phyloP scores from a whole-genome alignment of 2,888 invertebrate species.

The Andrena fulva region DNA sequence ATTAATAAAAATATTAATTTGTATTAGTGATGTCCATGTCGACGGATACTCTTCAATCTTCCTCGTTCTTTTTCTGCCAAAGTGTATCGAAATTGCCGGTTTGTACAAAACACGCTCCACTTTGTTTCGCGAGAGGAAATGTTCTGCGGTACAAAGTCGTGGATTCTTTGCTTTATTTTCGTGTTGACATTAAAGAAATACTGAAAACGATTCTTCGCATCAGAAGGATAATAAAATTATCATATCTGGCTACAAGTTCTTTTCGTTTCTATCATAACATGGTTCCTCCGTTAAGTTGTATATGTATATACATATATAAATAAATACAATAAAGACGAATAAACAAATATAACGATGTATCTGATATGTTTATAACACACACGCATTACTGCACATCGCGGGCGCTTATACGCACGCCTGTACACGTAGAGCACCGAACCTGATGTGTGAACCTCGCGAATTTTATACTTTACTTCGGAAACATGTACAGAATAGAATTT shows the following conservation, averaged over 20 bases:
- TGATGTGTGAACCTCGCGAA: too few species aligned
- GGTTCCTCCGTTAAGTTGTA: conserved; percentile 44
- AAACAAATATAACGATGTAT: conserved; percentile 40
- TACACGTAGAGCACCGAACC: neutral
- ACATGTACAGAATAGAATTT: too few species aligned
- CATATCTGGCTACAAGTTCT: conserved; percentile 17
- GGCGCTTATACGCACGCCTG: neutral
- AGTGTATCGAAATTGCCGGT: neutral
- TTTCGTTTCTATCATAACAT: conserved; percentile 28
- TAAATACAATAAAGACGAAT: conserved; percentile 32
- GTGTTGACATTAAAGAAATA: conserved; percentile 15
- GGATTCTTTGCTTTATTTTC: conserved; percentile 1
- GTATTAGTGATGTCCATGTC: too few species aligned
- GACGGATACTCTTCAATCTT: conserved; percentile 5
- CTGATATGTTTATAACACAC: conserved; percentile 30
- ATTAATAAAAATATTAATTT: neutral
- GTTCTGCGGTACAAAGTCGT: too few species aligned
- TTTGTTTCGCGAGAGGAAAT: neutral
- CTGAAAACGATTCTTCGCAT: neutral
- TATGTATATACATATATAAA: conserved; percentile 48
- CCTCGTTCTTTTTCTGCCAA: conserved; percentile 8
- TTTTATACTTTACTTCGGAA: too few species aligned
- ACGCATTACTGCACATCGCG: neutral
- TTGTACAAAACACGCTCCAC: conserved; percentile 1
- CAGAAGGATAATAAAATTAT: conserved; percentile 8